A percentile compares a stretch with the other conserved stretches of the same genome.
These are phyloP conservation scores for Hanleya hanleyi DNA, from an alignment of 2,888 invertebrate species.

Conservation along the genomic window DNA sequence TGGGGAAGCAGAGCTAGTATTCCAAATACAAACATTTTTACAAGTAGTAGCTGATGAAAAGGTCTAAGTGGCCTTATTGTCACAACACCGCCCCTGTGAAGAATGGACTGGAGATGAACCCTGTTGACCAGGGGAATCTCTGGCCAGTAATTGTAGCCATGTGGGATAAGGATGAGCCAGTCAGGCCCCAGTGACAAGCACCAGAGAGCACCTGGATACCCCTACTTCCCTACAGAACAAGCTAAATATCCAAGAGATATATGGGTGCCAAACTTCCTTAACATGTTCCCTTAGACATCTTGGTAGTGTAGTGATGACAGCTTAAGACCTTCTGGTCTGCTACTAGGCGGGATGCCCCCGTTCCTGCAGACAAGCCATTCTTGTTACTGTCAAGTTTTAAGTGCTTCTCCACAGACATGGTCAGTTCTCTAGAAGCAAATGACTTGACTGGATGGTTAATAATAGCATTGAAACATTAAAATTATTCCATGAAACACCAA, in stretches of 20 bases:
- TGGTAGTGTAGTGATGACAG: background rate
- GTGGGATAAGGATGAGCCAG: too few species aligned
- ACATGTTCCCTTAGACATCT: background rate
- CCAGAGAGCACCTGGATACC: background rate
- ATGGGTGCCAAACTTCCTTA: background rate
- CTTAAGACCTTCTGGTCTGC: too few species aligned
- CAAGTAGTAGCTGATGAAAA: slow-evolving; percentile 1
- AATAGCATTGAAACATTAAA: too few species aligned
- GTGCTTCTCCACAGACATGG: too few species aligned
- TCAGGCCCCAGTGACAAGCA: background rate
- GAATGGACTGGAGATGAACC: background rate
- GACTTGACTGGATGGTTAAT: too few species aligned
- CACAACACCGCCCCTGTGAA: background rate
- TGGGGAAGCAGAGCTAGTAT: background rate
- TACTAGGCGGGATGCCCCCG: too few species aligned
- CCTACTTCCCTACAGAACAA: background rate
- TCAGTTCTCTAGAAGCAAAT: too few species aligned
- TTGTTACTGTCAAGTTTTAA: too few species aligned
- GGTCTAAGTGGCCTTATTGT: background rate
- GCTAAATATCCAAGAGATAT: background rate
- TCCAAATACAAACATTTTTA: slow-evolving; percentile 5
- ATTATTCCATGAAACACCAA: too few species aligned
- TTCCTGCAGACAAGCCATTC: too few species aligned
- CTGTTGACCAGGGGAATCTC: too few species aligned
- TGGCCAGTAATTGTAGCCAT: too few species aligned